Base-by-base conservation (phyloP, 2,888 invertebrate species). In the Cantharis lateralis region DNA sequence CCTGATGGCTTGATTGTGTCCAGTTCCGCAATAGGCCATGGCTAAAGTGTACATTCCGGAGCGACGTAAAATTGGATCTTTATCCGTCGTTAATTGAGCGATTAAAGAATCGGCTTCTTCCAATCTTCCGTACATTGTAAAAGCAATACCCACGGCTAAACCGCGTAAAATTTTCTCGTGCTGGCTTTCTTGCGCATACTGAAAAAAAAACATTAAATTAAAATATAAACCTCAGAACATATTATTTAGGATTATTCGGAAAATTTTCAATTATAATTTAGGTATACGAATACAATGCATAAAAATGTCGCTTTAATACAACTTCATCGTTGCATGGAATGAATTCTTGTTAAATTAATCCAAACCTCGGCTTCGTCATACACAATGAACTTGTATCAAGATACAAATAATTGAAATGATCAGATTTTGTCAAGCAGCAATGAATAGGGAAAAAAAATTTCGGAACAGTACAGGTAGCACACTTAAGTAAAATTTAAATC, bases 91-190 rank as follows among this genome's bases (percentile, higher is more conserved):
- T 68, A 99, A 91, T 82, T 95, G 95, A 80, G 95, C 94, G 68
- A 99, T 96, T 72, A 98, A 91, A 5, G 95, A 93, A 90, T 99
- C 98, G 10, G 98, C 98, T 87, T 98, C 98, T 87, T 99, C 99
- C 79, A 98, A 91, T 16, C 98, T 93, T 10, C 98, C 98, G 87
- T 98, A 99, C 97, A 98, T 98, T 1, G 97, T 96, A 81, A 99
- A 93, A 0, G 98, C 93, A 81, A 99, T 98, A 78, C 99, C 99
- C 7, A 99, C 96, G 15, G 99, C 98, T 79, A 99, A 90, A 32
- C 99, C 99, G 64, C 99, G 93, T 75, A 99, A 91, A 85, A 99
- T 99, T 89, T 99, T 99, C 87, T 99, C 99, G 87, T 99, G 99
- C 87, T 97, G 97, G 64, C 98, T 98, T 87, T 98, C 98, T 88